Conservation (phyloP, 2,797 vertebrate genomes). For the Nasua narica region DNA sequence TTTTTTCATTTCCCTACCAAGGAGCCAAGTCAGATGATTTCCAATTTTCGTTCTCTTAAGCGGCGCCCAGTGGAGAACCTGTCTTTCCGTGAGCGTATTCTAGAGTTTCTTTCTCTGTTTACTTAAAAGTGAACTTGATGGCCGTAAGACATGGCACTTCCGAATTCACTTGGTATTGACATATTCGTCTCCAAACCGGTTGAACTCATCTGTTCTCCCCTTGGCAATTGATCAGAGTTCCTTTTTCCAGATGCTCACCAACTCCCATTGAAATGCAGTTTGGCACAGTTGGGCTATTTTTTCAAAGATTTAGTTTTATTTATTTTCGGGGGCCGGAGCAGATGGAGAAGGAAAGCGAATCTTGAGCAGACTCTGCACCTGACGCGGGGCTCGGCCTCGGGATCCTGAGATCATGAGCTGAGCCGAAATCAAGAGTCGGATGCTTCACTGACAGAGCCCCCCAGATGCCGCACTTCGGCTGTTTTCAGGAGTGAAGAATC, state of each 20-base stretch:
- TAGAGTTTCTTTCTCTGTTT: neutral
- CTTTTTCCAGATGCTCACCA: neutral
- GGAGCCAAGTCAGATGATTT: neutral
- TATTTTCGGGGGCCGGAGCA: neutral
- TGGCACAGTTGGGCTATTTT: rapidly evolving
- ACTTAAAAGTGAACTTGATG: rapidly evolving
- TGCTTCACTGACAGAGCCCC: no score
- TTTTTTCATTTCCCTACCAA: neutral
- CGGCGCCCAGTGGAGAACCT: neutral
- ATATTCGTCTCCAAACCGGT: rapidly evolving
- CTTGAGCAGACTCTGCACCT: neutral
- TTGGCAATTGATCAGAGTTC: rapidly evolving
- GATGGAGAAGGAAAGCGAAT: neutral
- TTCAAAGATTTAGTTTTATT: neutral
- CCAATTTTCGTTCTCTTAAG: neutral
- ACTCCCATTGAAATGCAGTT: rapidly evolving
- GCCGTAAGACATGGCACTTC: rapidly evolving
- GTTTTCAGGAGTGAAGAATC: neutral
- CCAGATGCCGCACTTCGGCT: rapidly evolving
- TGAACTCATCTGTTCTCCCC: neutral
- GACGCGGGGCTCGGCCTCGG: neutral
- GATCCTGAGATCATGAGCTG: neutral
- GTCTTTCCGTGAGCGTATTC: rapidly evolving
- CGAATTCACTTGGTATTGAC: neutral
- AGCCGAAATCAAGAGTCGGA: neutral